Percentiles rank a stretch among this genome's conserved stretches.
phyloP scores from a whole-genome alignment of 2,888 invertebrate species.

The Charanyca ferruginea region DNA sequence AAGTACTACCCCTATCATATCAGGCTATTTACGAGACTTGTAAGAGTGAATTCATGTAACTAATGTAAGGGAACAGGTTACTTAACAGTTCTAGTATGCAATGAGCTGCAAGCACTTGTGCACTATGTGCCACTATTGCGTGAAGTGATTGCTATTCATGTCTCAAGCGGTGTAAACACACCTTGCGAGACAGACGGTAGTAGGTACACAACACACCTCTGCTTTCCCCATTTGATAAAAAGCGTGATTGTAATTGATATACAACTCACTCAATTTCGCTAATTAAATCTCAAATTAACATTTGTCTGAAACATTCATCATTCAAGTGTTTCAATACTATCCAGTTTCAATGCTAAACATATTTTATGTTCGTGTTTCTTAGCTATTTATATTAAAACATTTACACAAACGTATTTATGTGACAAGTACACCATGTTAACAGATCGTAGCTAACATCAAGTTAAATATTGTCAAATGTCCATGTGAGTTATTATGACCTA shows the following conservation, averaged over 20 bases:
- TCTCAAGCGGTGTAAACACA: slow-evolving; percentile 61
- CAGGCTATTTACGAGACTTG: slow-evolving; percentile 16
- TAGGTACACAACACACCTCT: slow-evolving; percentile 44
- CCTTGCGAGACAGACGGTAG: slow-evolving; percentile 38
- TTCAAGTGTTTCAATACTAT: slow-evolving; percentile 42
- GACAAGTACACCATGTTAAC: slow-evolving; percentile 47
- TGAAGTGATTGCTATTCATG: slow-evolving; percentile 66
- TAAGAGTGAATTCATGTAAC: slow-evolving; percentile 30
- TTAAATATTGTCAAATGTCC: slow-evolving; percentile 28
- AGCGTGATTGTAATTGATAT: slow-evolving; percentile 52
- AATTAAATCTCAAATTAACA: slow-evolving; percentile 29
- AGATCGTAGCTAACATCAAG: slow-evolving; percentile 30
- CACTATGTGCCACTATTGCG: slow-evolving; percentile 50
- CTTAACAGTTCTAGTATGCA: slow-evolving; percentile 56
- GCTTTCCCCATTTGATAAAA: slow-evolving; percentile 61
- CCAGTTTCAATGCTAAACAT: slow-evolving; percentile 16
- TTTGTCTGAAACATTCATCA: slow-evolving; percentile 40
- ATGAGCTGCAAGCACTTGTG: slow-evolving; percentile 60
- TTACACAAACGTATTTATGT: slow-evolving; percentile 47
- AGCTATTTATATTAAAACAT: slow-evolving; percentile 49
- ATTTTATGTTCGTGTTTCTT: slow-evolving; percentile 42
- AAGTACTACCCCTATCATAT: slow-evolving; percentile 25
- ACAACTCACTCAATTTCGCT: slow-evolving; percentile 6
- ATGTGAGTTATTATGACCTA: slow-evolving; percentile 26
- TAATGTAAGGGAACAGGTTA: slow-evolving; percentile 46